A percentile compares a stretch with the other conserved stretches of the same genome.
These are phyloP conservation scores for Leuctra nigra DNA, from an alignment of 2,888 invertebrate species.

Conservation along the genomic window DNA sequence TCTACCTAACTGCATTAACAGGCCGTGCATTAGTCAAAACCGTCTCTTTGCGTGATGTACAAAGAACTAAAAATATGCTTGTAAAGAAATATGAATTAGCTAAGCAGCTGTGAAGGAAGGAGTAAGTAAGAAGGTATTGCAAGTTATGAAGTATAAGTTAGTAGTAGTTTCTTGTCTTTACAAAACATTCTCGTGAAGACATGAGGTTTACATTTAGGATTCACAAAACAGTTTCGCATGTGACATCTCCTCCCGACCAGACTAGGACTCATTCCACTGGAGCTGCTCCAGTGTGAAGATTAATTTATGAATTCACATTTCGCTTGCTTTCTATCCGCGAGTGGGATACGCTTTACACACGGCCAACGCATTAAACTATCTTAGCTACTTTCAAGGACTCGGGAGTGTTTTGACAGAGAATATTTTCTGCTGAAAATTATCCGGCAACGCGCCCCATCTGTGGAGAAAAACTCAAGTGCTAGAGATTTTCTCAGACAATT, in stretches of 20 bases:
- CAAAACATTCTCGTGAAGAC: too few species aligned
- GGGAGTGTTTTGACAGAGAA: not conserved
- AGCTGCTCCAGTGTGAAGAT: not conserved
- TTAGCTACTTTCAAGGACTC: not conserved
- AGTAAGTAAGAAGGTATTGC: too few species aligned
- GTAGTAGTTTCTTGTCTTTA: too few species aligned
- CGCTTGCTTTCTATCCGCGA: conserved; percentile 4
- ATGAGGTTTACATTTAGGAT: conserved; percentile 17
- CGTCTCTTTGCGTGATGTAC: too few species aligned
- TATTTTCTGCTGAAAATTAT: not conserved
- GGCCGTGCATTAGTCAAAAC: too few species aligned
- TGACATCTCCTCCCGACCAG: conserved; percentile 8
- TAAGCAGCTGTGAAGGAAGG: too few species aligned
- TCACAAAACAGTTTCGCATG: conserved; percentile 16
- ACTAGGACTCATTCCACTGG: conserved; percentile 1
- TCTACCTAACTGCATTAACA: too few species aligned
- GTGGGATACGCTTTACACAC: too few species aligned
- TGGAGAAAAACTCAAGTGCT: too few species aligned
- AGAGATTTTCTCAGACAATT: not conserved
- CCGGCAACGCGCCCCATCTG: not conserved
- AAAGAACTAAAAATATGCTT: too few species aligned
- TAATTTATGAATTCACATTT: conserved; percentile 15
- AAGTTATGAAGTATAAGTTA: conserved; percentile 11
- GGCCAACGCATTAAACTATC: not conserved
- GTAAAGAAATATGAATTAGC: too few species aligned